Evolutionary conservation across 2,888 invertebrate genomes (phyloP).

Genomic region (Spialia ferax): DNA sequence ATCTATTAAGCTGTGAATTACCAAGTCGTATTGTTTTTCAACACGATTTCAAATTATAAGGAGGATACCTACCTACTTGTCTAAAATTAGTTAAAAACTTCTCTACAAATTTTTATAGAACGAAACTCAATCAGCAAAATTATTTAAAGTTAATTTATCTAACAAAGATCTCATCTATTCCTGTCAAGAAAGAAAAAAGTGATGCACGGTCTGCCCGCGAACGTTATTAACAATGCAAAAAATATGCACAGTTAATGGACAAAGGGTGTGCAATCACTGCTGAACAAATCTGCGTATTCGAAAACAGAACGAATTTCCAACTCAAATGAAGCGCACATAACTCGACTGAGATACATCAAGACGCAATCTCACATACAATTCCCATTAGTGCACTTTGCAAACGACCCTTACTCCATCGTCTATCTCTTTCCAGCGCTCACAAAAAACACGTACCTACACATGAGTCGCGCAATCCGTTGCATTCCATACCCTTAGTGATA

Average conservation of each 20-base stretch:
- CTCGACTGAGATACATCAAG: constrained; percentile 37
- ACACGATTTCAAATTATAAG: too few relatives aligned
- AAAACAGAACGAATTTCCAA: constrained; percentile 35
- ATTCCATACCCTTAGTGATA: constrained; percentile 75
- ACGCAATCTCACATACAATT: constrained; percentile 67
- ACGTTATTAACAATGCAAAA: constrained; percentile 22
- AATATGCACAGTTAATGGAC: constrained; percentile 29
- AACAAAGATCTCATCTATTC: constrained; percentile 38
- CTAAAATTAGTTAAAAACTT: not conserved
- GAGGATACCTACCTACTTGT: not conserved
- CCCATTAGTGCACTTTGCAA: constrained; percentile 82
- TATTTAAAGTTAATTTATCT: constrained; percentile 33
- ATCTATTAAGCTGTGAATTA: too few relatives aligned
- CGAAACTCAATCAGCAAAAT: constrained; percentile 12
- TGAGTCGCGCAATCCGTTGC: constrained; percentile 77
- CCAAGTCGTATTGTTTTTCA: too few relatives aligned
- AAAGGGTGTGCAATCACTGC: constrained; percentile 38
- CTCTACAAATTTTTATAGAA: not conserved
- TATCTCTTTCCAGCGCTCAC: constrained; percentile 73
- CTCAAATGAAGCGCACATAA: constrained; percentile 38
- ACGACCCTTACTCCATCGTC: constrained; percentile 60
- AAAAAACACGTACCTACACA: constrained; percentile 82
- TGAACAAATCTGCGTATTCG: constrained; percentile 36
- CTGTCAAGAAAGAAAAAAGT: constrained; percentile 32
- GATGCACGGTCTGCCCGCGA: constrained; percentile 4